A percentile compares a stretch with the other conserved stretches of the same genome.
Conservation (phyloP, 2,113 vertebrate genomes). For the Azemiops feae region DNA sequence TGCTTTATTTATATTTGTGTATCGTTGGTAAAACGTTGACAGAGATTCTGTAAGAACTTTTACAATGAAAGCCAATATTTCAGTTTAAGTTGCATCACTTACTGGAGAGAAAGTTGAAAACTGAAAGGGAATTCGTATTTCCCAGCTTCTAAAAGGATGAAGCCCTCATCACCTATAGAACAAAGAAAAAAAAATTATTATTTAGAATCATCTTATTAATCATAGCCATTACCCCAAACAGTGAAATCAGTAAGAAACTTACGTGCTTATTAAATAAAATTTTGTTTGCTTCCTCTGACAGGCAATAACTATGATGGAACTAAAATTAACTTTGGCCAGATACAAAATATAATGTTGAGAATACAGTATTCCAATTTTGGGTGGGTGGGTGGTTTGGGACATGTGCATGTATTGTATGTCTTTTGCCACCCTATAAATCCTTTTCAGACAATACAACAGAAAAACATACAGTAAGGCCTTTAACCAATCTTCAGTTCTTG, state of each 20-base stretch:
- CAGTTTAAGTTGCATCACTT: constrained; percentile 55
- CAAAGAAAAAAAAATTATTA: constrained; percentile 39
- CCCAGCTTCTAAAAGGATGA: constrained; percentile 71
- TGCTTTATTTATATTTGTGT: background rate
- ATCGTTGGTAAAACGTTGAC: background rate
- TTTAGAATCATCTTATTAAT: constrained; percentile 19
- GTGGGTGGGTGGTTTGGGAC: background rate
- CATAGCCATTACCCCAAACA: background rate
- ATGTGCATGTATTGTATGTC: background rate
- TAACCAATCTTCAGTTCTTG: too few relatives aligned
- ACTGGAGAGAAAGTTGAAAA: constrained; percentile 79
- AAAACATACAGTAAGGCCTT: too few relatives aligned
- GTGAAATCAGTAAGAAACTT: background rate
- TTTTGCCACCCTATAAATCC: too few relatives aligned
- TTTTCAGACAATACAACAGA: too few relatives aligned
- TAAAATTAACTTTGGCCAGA: background rate
- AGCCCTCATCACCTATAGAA: constrained; percentile 65
- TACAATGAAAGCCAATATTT: background rate
- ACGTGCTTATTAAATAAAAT: background rate
- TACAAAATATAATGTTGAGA: background rate
- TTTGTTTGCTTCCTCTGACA: too few relatives aligned
- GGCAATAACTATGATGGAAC: background rate
- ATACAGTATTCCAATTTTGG: background rate
- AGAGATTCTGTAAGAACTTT: background rate
- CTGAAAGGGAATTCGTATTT: constrained; percentile 79